A percentile compares a stretch with the other conserved stretches of the same genome.
These are phyloP conservation scores for Drosophila bocqueti DNA, from an alignment of 1,140 invertebrate species.

Conservation along the genomic window DNA sequence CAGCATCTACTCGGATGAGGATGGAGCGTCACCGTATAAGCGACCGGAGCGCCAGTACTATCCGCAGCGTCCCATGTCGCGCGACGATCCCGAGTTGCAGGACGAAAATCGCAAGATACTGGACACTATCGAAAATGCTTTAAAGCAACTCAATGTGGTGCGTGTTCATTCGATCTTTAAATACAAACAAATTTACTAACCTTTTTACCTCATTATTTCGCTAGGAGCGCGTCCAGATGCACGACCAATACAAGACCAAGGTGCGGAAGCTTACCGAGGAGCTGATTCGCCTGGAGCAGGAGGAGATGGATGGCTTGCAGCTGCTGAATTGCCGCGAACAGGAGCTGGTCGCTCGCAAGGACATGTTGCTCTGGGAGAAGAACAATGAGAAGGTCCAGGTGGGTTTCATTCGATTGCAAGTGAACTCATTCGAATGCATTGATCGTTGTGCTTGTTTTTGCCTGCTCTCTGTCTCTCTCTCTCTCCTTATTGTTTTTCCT, in stretches of 20 bases:
- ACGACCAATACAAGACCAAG: slow-evolving; percentile 83
- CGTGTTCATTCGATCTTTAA: background rate
- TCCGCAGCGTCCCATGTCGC: slow-evolving; percentile 71
- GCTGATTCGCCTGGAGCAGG: slow-evolving; percentile 85
- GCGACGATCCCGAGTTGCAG: slow-evolving; percentile 81
- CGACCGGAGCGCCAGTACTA: slow-evolving; percentile 78
- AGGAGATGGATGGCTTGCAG: slow-evolving; percentile 82
- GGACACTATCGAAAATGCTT: slow-evolving; percentile 86
- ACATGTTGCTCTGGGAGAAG: slow-evolving; percentile 85
- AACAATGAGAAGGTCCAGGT: slow-evolving; percentile 85
- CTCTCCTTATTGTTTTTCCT: slow-evolving; percentile 58
- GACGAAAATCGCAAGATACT: slow-evolving; percentile 84
- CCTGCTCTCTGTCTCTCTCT: slow-evolving; percentile 17
- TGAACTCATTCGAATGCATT: slow-evolving; percentile 26
- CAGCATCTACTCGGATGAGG: slow-evolving; percentile 75
- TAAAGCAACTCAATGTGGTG: slow-evolving; percentile 86
- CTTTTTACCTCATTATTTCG: background rate
- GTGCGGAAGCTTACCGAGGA: slow-evolving; percentile 78
- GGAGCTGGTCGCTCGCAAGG: slow-evolving; percentile 76
- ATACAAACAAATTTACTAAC: background rate
- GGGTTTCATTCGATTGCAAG: slow-evolving; percentile 29
- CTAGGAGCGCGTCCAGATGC: slow-evolving; percentile 84
- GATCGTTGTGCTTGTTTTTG: slow-evolving; percentile 51
- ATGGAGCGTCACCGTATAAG: slow-evolving; percentile 69
- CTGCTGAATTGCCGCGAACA: slow-evolving; percentile 76